These are phyloP conservation scores for Celastrina argiolus DNA, from an alignment of 2,888 invertebrate genomes.

Conservation along the genomic window DNA sequence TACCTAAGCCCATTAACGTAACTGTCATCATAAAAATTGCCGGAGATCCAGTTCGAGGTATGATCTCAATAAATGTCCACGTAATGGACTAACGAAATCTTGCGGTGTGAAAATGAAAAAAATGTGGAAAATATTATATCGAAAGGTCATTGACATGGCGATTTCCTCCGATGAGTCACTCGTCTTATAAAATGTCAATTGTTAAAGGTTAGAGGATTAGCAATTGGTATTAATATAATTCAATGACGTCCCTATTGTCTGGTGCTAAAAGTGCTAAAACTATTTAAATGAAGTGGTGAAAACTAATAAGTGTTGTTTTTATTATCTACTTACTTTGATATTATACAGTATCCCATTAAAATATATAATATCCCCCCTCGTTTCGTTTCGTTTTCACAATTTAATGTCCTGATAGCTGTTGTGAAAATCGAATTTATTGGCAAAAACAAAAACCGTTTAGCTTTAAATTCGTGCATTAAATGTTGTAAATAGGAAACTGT, in stretches of 20 bases:
- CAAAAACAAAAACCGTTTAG: too few relatives aligned
- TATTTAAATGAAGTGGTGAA: background rate
- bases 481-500: too few relatives aligned
- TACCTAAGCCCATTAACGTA: conserved; percentile 17
- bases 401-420: too few relatives aligned
- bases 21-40: conserved; percentile 16
- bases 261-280: background rate
- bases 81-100: background rate
- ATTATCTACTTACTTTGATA: too few relatives aligned
- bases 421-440: too few relatives aligned
- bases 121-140: background rate
- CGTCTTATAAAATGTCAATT: background rate
- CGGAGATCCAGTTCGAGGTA: conserved; percentile 18
- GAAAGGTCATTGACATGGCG: conserved; percentile 5
- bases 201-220: background rate
- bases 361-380: too few relatives aligned
- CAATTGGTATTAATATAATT: background rate
- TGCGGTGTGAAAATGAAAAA: background rate
- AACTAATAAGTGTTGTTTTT: background rate
- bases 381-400: too few relatives aligned
- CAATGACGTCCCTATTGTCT: background rate
- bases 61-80: conserved; percentile 19
- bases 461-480: too few relatives aligned
- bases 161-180: conserved; percentile 9
- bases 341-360: too few relatives aligned